Evolutionary conservation across 2,797 vertebrate genomes (phyloP).

Genomic region (Phataginus tricuspis): DNA sequence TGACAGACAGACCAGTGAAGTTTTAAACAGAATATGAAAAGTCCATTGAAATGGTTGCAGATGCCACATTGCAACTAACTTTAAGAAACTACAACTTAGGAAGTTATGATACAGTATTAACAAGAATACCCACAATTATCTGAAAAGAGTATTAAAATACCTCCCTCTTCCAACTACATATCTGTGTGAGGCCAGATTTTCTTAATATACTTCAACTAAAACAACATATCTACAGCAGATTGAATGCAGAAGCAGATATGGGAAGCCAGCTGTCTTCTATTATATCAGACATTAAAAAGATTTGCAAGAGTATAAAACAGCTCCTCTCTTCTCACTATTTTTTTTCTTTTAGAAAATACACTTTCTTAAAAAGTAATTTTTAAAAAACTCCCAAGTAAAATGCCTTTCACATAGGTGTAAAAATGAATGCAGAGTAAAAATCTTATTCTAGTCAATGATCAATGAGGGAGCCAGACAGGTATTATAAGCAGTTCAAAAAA

Average conservation of each 20-base stretch:
- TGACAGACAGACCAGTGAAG: not conserved
- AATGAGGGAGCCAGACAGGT: not conserved
- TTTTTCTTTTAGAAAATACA: constrained; percentile 47
- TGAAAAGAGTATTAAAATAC: constrained; percentile 52
- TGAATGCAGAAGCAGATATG: constrained; percentile 30
- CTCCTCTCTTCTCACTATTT: not conserved
- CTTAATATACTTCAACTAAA: constrained; percentile 46
- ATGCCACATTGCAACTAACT: constrained; percentile 24
- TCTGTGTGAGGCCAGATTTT: constrained; percentile 62
- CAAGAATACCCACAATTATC: constrained; percentile 42
- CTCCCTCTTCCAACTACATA: constrained; percentile 27
- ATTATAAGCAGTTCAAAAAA: constrained; percentile 8
- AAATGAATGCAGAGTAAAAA: not conserved
- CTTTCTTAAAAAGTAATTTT: not conserved
- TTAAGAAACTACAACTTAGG: constrained; percentile 58
- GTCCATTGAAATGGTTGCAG: constrained; percentile 28
- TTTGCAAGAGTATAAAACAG: constrained; percentile 50
- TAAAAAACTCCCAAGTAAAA: not conserved
- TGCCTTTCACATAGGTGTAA: not conserved
- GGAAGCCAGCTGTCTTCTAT: constrained; percentile 45
- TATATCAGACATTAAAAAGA: constrained; percentile 46
- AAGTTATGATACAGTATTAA: constrained; percentile 55
- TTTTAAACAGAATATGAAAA: constrained; percentile 48
- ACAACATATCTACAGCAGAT: constrained; percentile 19
- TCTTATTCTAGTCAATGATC: not conserved